Conservation (phyloP, 2,797 vertebrate species). For the Phrynocephalus guinanensis region DNA sequence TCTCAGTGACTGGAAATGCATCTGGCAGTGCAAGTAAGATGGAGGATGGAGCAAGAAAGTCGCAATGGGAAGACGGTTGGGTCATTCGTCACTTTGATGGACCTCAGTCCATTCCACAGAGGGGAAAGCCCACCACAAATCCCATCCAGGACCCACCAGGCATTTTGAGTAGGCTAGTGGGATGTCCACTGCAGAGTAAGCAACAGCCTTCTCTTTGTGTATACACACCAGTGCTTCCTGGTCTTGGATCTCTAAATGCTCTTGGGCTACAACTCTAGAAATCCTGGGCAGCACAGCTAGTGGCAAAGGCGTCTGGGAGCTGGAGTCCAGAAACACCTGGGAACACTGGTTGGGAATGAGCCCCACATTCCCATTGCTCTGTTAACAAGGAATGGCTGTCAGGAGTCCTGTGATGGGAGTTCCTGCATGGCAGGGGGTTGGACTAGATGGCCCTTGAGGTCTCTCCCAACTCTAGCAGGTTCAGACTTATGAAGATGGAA, state of each 20-base stretch:
- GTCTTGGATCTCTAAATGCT: neutral
- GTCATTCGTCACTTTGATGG: neutral
- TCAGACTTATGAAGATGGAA: neutral
- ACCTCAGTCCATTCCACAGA: neutral
- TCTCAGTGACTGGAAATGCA: slow-evolving; percentile 96
- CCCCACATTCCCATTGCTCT: neutral
- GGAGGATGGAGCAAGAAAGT: neutral
- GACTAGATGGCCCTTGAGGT: no score
- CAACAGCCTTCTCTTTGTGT: neutral
- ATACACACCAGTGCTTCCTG: no score
- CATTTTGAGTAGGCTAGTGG: neutral
- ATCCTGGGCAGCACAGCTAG: neutral
- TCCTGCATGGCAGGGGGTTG: no score
- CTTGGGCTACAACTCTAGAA: neutral
- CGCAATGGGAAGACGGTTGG: no score
- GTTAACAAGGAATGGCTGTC: neutral
- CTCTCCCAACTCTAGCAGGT: neutral
- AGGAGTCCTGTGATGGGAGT: no score
- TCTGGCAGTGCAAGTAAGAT: slow-evolving; percentile 98
- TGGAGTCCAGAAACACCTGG: neutral
- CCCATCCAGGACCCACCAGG: neutral
- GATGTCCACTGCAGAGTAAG: neutral
- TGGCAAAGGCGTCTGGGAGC: no score
- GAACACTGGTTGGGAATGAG: neutral
- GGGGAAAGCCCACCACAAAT: neutral